Base-by-base conservation (phyloP, 2,888 invertebrate species). In the Drosophila niveifrons region DNA sequence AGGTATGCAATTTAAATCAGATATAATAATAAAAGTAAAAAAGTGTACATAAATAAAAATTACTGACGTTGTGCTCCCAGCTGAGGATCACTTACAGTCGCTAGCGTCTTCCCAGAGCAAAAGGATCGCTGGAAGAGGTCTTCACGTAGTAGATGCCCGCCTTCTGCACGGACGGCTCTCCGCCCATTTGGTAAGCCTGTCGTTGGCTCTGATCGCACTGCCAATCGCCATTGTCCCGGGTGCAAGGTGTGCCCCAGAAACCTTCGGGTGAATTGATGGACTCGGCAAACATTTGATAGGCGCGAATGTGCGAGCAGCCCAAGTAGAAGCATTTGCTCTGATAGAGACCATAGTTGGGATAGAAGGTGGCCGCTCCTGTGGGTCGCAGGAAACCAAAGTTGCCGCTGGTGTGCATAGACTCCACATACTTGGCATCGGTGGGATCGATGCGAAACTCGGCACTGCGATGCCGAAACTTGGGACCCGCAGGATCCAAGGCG, bases 401-500 rank as follows among this genome's bases (percentile, higher is more conserved):
- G 3, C 81, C 84, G 59, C 91, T 91, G 0, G 93, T 93, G 52
- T 92, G 92, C 78, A 93, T 91, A 2, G 91, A 88, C 68, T 93
- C 91, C 11, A 93, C 93, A 31, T 90, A 88, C 10, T 63, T 78
- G 9, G 92, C 93, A 66, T 93, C 92, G 0, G 76, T 79, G 0
- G 86, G 75, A 79, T 92, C 91, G 1, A 93, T 85, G 39, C 92
- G 91, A 11, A 75, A 84, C 3, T 89, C 80, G 0, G 74, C 57
- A 50, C 81, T 83, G 39, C 83, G 86, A 31, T 80, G 65, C 0
- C 87, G 81, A 23, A 92, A 92, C 28, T 80, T 78, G 2, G 92
- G 91, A 0, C 86, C 90, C 0, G 93, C 93, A 0, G 93, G 93
- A 72, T 93, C 93, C 18, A 93, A 66, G 0, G 90, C 93, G 70